phyloP scores from a whole-genome alignment of 2,888 invertebrate species.

The Argyresthia goedartella region DNA sequence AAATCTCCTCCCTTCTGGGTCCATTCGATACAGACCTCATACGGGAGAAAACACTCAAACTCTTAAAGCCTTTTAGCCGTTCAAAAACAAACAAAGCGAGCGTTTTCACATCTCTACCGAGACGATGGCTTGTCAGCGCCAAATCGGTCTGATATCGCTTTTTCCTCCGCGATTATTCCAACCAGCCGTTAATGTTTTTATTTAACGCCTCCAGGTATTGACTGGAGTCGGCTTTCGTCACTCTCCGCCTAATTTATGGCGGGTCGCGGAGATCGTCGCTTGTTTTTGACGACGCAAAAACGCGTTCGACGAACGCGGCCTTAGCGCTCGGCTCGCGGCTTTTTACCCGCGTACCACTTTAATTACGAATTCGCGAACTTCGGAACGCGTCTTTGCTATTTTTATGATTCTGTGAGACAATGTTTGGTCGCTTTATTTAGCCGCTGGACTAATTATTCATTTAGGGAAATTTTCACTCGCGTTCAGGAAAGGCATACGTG shows the following conservation, averaged over 20 bases:
- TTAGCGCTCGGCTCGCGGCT: slow-evolving; percentile 36
- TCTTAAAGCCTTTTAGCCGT: background rate
- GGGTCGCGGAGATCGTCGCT: slow-evolving; percentile 37
- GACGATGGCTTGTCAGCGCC: slow-evolving; percentile 35
- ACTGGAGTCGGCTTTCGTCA: slow-evolving; percentile 61
- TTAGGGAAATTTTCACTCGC: too few relatives aligned
- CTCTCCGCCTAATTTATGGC: slow-evolving; percentile 60
- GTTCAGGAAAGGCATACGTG: background rate
- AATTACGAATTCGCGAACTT: slow-evolving; percentile 42
- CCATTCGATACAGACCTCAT: too few relatives aligned
- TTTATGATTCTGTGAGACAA: too few relatives aligned
- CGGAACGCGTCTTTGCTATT: slow-evolving; percentile 9
- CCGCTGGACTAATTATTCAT: too few relatives aligned
- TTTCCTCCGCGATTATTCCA: slow-evolving; percentile 60
- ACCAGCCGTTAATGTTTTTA: slow-evolving; percentile 66
- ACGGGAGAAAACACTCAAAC: too few relatives aligned
- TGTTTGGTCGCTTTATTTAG: too few relatives aligned
- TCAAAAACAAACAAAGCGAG: background rate
- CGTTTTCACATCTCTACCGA: slow-evolving; percentile 4
- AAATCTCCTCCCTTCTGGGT: too few relatives aligned
- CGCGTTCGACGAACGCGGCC: slow-evolving; percentile 28
- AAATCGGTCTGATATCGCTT: slow-evolving; percentile 59
- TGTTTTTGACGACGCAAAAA: slow-evolving; percentile 58
- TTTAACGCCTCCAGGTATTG: slow-evolving; percentile 61
- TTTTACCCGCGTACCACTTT: slow-evolving; percentile 55